These are phyloP conservation scores for Hestina assimilis DNA, from an alignment of 1,140 invertebrate genomes.

Conservation along the genomic window DNA sequence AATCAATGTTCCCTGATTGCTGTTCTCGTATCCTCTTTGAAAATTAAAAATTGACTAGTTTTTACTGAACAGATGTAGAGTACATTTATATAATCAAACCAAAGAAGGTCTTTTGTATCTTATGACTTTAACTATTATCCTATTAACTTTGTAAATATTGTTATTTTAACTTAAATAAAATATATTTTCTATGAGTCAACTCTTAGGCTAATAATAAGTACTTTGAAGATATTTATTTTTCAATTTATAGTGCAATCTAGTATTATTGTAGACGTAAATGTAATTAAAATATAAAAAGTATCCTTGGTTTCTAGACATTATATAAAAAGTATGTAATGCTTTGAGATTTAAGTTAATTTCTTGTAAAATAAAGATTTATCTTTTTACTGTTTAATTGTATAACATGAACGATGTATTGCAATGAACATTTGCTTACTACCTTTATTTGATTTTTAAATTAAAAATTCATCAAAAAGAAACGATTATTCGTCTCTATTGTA, in stretches of 20 bases:
- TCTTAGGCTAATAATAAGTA: constrained; percentile 8
- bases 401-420: no score
- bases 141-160: constrained; percentile 5
- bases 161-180: neutral
- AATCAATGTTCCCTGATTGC: neutral
- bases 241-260: constrained; percentile 27
- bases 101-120: constrained; percentile 13
- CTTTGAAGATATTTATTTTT: constrained; percentile 25
- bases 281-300: neutral
- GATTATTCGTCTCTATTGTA: no score
- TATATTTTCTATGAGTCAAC: constrained; percentile 16
- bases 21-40: neutral
- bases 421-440: no score
- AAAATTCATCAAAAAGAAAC: no score
- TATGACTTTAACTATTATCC: neutral
- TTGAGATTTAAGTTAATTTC: neutral
- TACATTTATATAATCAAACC: constrained; percentile 11
- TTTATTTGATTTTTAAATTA: no score
- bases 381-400: neutral
- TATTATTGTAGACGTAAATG: constrained; percentile 4
- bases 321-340: neutral
- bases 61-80: neutral
- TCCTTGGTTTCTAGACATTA: neutral
- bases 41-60: neutral
- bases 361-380: neutral